These are phyloP conservation scores for Pipa parva DNA, from an alignment of 2,113 vertebrate species.

Conservation along the genomic window DNA sequence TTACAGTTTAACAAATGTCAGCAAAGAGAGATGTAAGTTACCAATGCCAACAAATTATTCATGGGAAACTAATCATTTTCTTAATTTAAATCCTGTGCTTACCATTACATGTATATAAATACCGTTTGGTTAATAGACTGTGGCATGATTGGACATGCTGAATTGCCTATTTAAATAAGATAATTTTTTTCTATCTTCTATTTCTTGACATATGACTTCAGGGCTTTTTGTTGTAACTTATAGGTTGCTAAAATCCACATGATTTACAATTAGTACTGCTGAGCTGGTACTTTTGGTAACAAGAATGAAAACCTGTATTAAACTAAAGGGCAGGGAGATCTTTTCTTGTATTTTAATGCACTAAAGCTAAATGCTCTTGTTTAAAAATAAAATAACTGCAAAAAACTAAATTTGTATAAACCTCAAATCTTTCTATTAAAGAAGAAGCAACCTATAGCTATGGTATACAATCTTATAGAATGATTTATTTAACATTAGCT, in stretches of 20 bases:
- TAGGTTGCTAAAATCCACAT: slow-evolving; percentile 24
- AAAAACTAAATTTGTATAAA: too few relatives aligned
- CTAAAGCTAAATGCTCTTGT: too few relatives aligned
- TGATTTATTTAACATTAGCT: too few relatives aligned
- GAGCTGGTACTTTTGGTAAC: slow-evolving; percentile 26
- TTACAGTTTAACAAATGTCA: slow-evolving; percentile 36
- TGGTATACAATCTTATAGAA: too few relatives aligned
- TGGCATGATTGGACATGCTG: slow-evolving; percentile 35
- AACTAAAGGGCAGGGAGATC: too few relatives aligned
- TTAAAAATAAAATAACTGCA: too few relatives aligned
- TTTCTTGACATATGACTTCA: slow-evolving; percentile 29
- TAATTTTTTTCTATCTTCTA: slow-evolving; percentile 27
- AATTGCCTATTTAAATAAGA: slow-evolving; percentile 22
- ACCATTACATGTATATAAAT: slow-evolving; percentile 37
- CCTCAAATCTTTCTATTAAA: too few relatives aligned
- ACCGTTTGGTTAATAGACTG: slow-evolving; percentile 31
- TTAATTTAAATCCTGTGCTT: slow-evolving; percentile 34
- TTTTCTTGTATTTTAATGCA: too few relatives aligned
- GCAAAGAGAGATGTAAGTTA: slow-evolving; percentile 31
- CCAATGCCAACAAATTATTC: slow-evolving; percentile 29
- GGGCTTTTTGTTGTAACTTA: slow-evolving; percentile 27
- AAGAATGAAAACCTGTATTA: slow-evolving; percentile 12
- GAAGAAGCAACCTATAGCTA: too few relatives aligned
- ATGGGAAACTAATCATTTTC: slow-evolving; percentile 37
- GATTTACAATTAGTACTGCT: slow-evolving; percentile 39